These are phyloP conservation scores for Urocyon cinereoargenteus DNA, from an alignment of 2,797 vertebrate genomes.

Conservation along the genomic window DNA sequence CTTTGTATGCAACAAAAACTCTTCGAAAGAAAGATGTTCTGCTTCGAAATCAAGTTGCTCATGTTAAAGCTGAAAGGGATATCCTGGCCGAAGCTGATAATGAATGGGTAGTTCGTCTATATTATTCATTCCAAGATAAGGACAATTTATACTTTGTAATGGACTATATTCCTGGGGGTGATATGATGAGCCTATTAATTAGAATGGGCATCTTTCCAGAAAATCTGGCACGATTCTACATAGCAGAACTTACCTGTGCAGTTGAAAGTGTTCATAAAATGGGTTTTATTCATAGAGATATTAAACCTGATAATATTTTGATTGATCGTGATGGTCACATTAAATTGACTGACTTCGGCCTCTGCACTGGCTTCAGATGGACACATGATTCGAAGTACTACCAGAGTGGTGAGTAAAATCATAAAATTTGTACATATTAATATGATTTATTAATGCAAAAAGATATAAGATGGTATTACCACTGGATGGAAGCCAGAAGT, in stretches of 20 bases:
- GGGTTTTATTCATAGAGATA: slow-evolving; percentile 99
- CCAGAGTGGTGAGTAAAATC: slow-evolving; percentile 94
- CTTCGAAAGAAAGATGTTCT: slow-evolving; percentile 98
- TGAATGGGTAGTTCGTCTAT: slow-evolving; percentile 98
- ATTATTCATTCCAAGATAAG: slow-evolving; percentile 99
- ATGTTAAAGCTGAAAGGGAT: slow-evolving; percentile 98
- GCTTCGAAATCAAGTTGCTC: slow-evolving; percentile 98
- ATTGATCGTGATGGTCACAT: slow-evolving; percentile 99
- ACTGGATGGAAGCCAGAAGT: slow-evolving; percentile 32
- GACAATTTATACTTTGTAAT: slow-evolving; percentile 99
- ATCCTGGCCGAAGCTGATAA: slow-evolving; percentile 99
- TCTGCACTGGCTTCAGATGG: slow-evolving; percentile 99
- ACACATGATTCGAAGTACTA: slow-evolving; percentile 99
- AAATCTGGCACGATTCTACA: slow-evolving; percentile 98
- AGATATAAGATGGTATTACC: not conserved
- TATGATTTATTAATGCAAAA: slow-evolving; percentile 22
- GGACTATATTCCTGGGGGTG: slow-evolving; percentile 99
- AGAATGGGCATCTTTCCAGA: slow-evolving; percentile 97
- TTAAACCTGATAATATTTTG: slow-evolving; percentile 99
- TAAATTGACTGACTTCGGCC: slow-evolving; percentile 98
- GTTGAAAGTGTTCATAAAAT: slow-evolving; percentile 99
- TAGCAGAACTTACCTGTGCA: slow-evolving; percentile 97
- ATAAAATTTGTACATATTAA: slow-evolving; percentile 1
- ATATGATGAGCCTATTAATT: slow-evolving; percentile 99
- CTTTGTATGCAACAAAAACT: slow-evolving; percentile 98